Percentiles rank a stretch among this genome's conserved stretches.
phyloP scores from a whole-genome alignment of 1,140 invertebrate species.

The Macrobrachium nipponense region DNA sequence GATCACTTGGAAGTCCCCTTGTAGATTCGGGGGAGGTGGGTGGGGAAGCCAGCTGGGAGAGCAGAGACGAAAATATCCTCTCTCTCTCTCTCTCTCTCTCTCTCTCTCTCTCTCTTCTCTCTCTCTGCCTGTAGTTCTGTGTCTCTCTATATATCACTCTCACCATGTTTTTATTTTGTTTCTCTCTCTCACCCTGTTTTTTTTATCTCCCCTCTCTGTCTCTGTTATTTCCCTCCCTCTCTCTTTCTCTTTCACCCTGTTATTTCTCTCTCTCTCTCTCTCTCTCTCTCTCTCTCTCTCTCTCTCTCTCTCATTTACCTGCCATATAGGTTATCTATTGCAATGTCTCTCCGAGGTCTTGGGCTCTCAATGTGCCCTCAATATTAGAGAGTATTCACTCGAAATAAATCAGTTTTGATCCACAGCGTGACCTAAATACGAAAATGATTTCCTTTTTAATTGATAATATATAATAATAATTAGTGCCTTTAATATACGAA shows the following conservation, averaged over 20 bases:
- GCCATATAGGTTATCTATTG: too few species aligned
- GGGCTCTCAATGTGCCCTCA: too few species aligned
- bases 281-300: constrained; percentile 17
- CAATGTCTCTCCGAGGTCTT: too few species aligned
- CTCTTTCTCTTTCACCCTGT: background rate
- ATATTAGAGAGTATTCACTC: too few species aligned
- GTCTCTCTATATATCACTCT: too few species aligned
- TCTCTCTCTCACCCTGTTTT: background rate
- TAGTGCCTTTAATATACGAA: too few species aligned
- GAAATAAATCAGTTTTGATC: too few species aligned
- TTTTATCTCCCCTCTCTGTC: constrained; percentile 22
- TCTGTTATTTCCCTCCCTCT: background rate
- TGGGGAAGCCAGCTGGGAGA: too few species aligned
- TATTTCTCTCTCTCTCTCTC: background rate
- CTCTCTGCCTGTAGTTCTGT: background rate
- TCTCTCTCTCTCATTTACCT: background rate
- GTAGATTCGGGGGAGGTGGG: background rate
- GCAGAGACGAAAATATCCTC: background rate
- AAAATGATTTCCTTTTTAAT: too few species aligned
- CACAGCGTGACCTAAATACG: too few species aligned
- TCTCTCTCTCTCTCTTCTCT: background rate
- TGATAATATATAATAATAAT: too few species aligned
- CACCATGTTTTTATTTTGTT: background rate
- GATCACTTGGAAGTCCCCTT: background rate
- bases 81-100: background rate